Conservation (phyloP, 2,888 invertebrate species). For the Acleris holmiana region DNA sequence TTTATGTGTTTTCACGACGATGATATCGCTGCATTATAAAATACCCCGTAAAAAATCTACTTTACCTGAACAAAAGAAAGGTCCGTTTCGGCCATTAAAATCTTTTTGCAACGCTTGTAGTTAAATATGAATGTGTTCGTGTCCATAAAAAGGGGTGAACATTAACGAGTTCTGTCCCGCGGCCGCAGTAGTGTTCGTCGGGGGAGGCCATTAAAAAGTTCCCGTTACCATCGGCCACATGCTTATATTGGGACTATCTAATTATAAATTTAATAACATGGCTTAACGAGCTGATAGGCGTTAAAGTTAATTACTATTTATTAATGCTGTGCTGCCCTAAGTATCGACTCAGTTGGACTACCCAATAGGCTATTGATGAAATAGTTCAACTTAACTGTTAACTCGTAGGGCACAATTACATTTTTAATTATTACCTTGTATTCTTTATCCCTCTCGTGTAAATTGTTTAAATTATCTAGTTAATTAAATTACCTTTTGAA, state of each 20-base stretch:
- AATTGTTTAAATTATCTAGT: no score
- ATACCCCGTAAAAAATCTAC: neutral
- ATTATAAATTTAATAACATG: slow-evolving; percentile 19
- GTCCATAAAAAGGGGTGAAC: slow-evolving; percentile 41
- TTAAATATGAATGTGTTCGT: slow-evolving; percentile 44
- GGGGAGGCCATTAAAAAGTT: slow-evolving; percentile 50
- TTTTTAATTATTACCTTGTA: no score
- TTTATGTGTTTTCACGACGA: no score
- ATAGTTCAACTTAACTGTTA: no score
- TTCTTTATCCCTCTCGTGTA: no score
- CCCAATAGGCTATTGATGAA: no score
- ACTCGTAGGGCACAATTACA: no score
- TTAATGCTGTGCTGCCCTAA: no score
- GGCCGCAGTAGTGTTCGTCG: slow-evolving; percentile 41
- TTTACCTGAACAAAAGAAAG: slow-evolving; percentile 8
- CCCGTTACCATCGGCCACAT: slow-evolving; percentile 35
- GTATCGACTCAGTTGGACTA: no score
- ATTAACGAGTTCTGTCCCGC: slow-evolving; percentile 46
- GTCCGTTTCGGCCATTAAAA: slow-evolving; percentile 29
- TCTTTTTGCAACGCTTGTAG: slow-evolving; percentile 32
- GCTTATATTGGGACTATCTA: slow-evolving; percentile 19
- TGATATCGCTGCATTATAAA: no score
- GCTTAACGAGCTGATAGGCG: neutral
- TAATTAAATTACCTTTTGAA: no score
- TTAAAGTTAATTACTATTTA: neutral